These are phyloP conservation scores for Drosophila rubida DNA, from an alignment of 2,888 invertebrate species.

Conservation along the genomic window DNA sequence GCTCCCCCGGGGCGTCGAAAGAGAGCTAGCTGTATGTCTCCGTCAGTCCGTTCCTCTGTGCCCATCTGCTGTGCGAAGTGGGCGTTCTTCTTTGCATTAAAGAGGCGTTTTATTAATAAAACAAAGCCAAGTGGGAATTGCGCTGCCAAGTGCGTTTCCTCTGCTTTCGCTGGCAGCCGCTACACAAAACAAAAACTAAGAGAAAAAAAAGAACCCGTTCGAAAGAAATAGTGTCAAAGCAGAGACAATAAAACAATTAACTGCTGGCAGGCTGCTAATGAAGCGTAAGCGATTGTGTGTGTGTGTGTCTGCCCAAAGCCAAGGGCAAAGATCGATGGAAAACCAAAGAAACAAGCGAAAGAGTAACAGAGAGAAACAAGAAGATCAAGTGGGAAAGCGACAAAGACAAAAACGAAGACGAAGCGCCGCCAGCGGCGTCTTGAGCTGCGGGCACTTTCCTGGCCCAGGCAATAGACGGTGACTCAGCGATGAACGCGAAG, in stretches of 20 bases:
- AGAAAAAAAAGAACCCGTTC: conserved; percentile 16
- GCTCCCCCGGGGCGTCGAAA: conserved; percentile 4
- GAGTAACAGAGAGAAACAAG: conserved; percentile 10
- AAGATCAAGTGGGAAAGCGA: conserved; percentile 33
- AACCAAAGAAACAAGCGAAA: conserved; percentile 37
- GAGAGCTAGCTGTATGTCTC: conserved; percentile 15
- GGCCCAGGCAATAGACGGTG: conserved; percentile 39
- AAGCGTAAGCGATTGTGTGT: conserved; percentile 39
- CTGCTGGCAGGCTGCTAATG: conserved; percentile 58
- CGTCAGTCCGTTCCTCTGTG: conserved; percentile 18
- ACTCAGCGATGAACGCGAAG: conserved; percentile 46
- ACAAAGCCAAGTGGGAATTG: conserved; percentile 40
- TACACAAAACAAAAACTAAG: conserved; percentile 4
- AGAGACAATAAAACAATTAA: conserved; percentile 63
- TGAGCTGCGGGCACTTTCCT: conserved; percentile 58
- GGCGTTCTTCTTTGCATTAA: conserved; percentile 65
- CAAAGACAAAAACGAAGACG: conserved; percentile 44
- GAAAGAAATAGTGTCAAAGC: conserved; percentile 58
- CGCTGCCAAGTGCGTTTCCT: conserved; percentile 31
- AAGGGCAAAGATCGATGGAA: conserved; percentile 61
- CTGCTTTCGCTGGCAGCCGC: conserved; percentile 7
- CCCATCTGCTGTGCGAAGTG: conserved; percentile 55
- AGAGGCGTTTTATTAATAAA: conserved; percentile 69
- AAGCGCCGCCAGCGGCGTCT: conserved; percentile 39
- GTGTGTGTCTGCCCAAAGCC: conserved; percentile 16